These are phyloP conservation scores for Loxodonta africana DNA, from an alignment of 2,113 vertebrate species.

Conservation along the genomic window DNA sequence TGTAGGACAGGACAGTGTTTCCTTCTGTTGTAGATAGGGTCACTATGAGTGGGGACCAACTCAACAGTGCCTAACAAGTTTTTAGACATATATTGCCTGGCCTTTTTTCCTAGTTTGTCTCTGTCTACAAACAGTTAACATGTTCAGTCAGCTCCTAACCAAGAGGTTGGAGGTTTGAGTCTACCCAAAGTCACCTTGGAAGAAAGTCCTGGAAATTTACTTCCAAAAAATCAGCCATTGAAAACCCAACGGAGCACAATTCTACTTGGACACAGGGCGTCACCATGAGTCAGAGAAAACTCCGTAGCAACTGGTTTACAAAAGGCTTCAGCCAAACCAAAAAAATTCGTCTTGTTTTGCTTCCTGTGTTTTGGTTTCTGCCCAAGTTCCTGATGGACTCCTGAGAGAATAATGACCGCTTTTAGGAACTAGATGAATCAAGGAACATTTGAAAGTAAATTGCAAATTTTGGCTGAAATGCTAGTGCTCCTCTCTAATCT, in stretches of 20 bases:
- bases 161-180: background rate
- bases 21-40: too few species aligned
- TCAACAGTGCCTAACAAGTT: background rate
- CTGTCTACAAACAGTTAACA: background rate
- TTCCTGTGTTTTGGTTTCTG: constrained; percentile 60
- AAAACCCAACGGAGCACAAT: background rate
- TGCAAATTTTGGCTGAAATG: constrained; percentile 57
- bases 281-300: background rate
- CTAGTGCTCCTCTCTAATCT: constrained; percentile 46
- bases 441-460: constrained; percentile 53
- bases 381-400: constrained; percentile 6
- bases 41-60: too few species aligned
- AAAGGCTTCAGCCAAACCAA: background rate
- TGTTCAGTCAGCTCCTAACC: background rate
- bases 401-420: constrained; percentile 66
- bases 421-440: constrained; percentile 65
- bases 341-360: constrained; percentile 29
- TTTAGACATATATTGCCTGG: background rate
- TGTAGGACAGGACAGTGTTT: too few species aligned
- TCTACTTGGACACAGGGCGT: background rate
- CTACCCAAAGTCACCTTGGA: background rate
- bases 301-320: background rate
- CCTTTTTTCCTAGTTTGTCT: background rate
- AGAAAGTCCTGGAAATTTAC: background rate
- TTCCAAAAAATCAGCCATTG: background rate